Evolutionary conservation across 2,113 vertebrate species (phyloP), one percentile per base, ranked within the genome.

Genomic region (Oncorhynchus nerka): DNA sequence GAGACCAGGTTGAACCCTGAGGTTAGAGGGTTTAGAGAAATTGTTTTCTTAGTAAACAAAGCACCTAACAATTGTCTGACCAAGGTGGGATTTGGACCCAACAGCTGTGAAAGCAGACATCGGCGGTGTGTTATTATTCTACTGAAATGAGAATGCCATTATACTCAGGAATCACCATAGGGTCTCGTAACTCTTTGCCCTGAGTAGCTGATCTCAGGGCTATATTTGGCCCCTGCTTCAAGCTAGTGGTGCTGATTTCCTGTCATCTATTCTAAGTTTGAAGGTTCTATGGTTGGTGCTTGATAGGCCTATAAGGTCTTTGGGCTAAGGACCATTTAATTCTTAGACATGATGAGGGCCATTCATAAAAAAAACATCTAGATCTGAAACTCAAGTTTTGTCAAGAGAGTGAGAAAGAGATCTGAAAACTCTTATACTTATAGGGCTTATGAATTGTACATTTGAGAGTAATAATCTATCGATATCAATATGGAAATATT

Each of bases 171-270:
- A 15, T n/a, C 9, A 13, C 11, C 1, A 49, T 70, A 19, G 3
- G 3, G 75, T 82, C 83, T 78, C 59, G 79, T 86, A 81, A 89
- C 85, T 76, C 83, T 20, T 4, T 30, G 24, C 30, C 79, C 83
- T 55, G 83, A 85, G 74, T 85, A 91, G 89, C 78, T 89, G 86
- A 90, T 90, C 84, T 87, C 71, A 48, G 74, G 77, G 75, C 84
- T 90, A 91, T 86, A 90, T 90, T 83, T 75, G 78, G 83, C 84
- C 16, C 22, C 57, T 71, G 74, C n/a, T 79, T 73, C 77, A 49
- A 30, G 24, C 30, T 77, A 4, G 26, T n/a, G 81, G 82, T n/a
- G 81, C 81, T 70, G 71, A 61, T 15, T 4, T 68, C 68, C 72
- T 78, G 85, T 79, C 76, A 34, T 34, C 13, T 19, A 24, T 68